Evolutionary conservation across 2,888 invertebrate species (phyloP), one percentile per base, ranked within the genome.

Genomic region (Eledone cirrhosa): DNA sequence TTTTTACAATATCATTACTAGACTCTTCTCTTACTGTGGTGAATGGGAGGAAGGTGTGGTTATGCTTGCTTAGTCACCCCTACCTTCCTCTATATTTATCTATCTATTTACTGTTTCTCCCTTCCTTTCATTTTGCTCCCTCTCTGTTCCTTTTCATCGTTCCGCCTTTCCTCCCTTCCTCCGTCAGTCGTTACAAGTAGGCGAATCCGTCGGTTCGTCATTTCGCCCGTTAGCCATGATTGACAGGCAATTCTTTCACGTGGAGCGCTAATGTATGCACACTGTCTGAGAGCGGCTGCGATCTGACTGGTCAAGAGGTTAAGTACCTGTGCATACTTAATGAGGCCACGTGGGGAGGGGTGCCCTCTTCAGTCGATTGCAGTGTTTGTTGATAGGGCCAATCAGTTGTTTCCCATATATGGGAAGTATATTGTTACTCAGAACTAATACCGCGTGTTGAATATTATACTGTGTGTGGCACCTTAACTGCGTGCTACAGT

Each of bases 321-420:
- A 67, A 79, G 31, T 75, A 76, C 81, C 78, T 81, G 86, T 83
- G 81, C 85, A 86, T 86, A 85, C 77, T 78, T 83, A 84, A 85
- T 83, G 81, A 86, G 82, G 84, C 86, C 88, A 89, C 89, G 88
- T 89, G 87, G 86, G 85, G 84, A 83, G 41, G 41, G 41, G 41
- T 41, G 41, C 41, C 41, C 41, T 83, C 80, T 84, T 80, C 83
- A 81, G 83, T 85, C 83, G 82, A 83, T 83, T 83, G 83, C 83
- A 83, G 84, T 85, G 85, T 85, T 87, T 84, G 86, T 84, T 84
- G 85, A 87, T 87, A 84, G 85, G 87, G 87, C 88, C 89, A 89
- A 89, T 89, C 89, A 87, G 84, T 85, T 77, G 67, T 77, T 76
- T 53, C 53, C 74, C 72, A 72, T 69, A 78, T 78, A 69, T 78